Conservation (phyloP, 2,888 invertebrate species). For the Scaptomyza reducta region DNA sequence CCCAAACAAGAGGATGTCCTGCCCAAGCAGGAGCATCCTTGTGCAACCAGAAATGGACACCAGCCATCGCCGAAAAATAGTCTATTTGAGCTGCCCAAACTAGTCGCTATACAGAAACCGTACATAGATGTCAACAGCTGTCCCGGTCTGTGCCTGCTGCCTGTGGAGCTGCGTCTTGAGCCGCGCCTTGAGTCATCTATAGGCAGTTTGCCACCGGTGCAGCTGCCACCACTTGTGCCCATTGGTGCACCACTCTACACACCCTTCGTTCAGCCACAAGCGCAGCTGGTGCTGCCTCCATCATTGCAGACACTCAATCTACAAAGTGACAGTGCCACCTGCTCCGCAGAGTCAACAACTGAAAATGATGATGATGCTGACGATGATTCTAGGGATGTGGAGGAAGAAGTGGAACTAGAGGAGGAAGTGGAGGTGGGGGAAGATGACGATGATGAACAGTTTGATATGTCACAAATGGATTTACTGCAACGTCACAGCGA, state of each 20-base stretch:
- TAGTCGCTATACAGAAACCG: conserved; percentile 67
- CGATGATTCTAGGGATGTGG: conserved; percentile 34
- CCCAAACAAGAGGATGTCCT: conserved; percentile 42
- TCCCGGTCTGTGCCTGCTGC: conserved; percentile 37
- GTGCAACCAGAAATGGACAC: conserved; percentile 36
- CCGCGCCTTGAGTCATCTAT: conserved; percentile 36
- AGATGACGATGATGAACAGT: conserved; percentile 42
- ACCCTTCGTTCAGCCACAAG: conserved; percentile 53
- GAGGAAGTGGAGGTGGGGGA: conserved; percentile 31
- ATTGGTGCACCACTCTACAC: conserved; percentile 69
- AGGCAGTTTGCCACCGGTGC: conserved; percentile 35
- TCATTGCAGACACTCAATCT: conserved; percentile 61
- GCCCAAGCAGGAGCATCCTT: conserved; percentile 47
- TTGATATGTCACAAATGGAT: conserved; percentile 63
- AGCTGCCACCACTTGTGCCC: conserved; percentile 68
- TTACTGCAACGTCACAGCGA: conserved; percentile 57
- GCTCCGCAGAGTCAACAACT: conserved; percentile 63
- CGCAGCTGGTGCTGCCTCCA: conserved; percentile 52
- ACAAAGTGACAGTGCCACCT: conserved; percentile 60
- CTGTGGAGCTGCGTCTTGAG: conserved; percentile 59
- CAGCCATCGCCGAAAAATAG: conserved; percentile 19
- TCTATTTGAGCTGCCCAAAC: conserved; percentile 59
- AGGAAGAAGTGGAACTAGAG: conserved; percentile 30
- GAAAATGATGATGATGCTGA: conserved; percentile 54
- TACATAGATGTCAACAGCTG: conserved; percentile 16